These are phyloP conservation scores for Phyllotreta striolata DNA, from an alignment of 2,888 invertebrate genomes.

Conservation along the genomic window DNA sequence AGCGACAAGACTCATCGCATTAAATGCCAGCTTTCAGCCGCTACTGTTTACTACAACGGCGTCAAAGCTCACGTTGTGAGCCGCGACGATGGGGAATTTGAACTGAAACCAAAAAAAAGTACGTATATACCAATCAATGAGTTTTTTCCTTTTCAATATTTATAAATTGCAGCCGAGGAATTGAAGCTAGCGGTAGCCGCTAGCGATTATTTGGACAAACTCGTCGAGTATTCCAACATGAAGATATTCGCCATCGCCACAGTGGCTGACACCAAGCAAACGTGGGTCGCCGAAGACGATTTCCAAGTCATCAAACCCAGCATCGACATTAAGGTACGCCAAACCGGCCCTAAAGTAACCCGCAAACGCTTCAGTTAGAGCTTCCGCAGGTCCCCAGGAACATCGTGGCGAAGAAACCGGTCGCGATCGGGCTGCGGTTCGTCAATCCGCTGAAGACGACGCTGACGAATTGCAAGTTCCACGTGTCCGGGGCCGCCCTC, in stretches of 20 bases:
- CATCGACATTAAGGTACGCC: slow-evolving; percentile 72
- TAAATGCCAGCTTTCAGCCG: slow-evolving; percentile 71
- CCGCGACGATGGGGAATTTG: slow-evolving; percentile 71
- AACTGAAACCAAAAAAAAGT: slow-evolving; percentile 71
- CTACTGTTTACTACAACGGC: slow-evolving; percentile 81
- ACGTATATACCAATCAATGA: slow-evolving; percentile 49
- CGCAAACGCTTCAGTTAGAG: too few species aligned
- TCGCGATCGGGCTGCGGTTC: slow-evolving; percentile 68
- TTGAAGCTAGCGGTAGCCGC: slow-evolving; percentile 67
- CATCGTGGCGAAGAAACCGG: slow-evolving; percentile 65
- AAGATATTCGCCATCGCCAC: slow-evolving; percentile 80
- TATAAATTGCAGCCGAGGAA: slow-evolving; percentile 63
- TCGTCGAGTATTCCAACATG: slow-evolving; percentile 82
- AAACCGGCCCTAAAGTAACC: too few species aligned
- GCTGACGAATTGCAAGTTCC: slow-evolving; percentile 74
- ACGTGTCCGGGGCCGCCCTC: slow-evolving; percentile 75
- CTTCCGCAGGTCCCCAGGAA: slow-evolving; percentile 63
- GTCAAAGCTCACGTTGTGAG: slow-evolving; percentile 75
- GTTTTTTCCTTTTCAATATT: slow-evolving; percentile 6
- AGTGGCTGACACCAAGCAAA: slow-evolving; percentile 82
- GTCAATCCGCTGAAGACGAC: slow-evolving; percentile 72
- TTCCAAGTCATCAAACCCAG: slow-evolving; percentile 80
- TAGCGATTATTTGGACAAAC: slow-evolving; percentile 78
- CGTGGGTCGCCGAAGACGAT: slow-evolving; percentile 85
- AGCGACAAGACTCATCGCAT: slow-evolving; percentile 67